Conservation (phyloP, 1,140 invertebrate genomes). For the Prorops nasuta region DNA sequence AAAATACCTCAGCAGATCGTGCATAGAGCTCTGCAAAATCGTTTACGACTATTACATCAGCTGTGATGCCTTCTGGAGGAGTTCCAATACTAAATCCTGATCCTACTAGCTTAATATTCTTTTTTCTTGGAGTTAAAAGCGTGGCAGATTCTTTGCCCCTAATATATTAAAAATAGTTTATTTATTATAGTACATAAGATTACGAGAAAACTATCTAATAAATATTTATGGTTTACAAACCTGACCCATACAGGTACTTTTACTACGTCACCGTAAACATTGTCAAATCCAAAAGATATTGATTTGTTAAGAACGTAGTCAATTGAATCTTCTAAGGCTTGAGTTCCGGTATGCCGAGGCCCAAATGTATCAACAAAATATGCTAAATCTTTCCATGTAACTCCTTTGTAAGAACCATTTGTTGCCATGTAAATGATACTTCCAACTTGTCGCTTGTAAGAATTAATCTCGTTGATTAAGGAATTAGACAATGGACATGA, state of each 20-base stretch:
- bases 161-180: slow-evolving; percentile 17
- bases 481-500: slow-evolving; percentile 13
- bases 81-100: slow-evolving; percentile 69
- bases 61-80: slow-evolving; percentile 66
- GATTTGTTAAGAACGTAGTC: slow-evolving; percentile 69
- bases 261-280: slow-evolving; percentile 64
- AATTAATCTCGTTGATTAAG: slow-evolving; percentile 59
- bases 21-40: slow-evolving; percentile 66
- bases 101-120: slow-evolving; percentile 64
- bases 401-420: slow-evolving; percentile 59
- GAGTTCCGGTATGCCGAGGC: slow-evolving; percentile 64
- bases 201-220: no score
- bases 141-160: slow-evolving; percentile 66
- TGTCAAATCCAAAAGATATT: slow-evolving; percentile 57
- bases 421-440: slow-evolving; percentile 61
- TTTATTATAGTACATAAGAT: no score
- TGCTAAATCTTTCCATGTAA: slow-evolving; percentile 64
- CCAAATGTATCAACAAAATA: slow-evolving; percentile 75
- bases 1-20: slow-evolving; percentile 51
- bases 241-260: slow-evolving; percentile 61
- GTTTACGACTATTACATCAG: slow-evolving; percentile 68
- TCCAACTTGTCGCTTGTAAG: slow-evolving; percentile 59
- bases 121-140: slow-evolving; percentile 61
- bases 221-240: no score
- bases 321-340: slow-evolving; percentile 68